Evolutionary conservation across 2,797 vertebrate species (phyloP).

Genomic region (Adelosebastes latens): DNA sequence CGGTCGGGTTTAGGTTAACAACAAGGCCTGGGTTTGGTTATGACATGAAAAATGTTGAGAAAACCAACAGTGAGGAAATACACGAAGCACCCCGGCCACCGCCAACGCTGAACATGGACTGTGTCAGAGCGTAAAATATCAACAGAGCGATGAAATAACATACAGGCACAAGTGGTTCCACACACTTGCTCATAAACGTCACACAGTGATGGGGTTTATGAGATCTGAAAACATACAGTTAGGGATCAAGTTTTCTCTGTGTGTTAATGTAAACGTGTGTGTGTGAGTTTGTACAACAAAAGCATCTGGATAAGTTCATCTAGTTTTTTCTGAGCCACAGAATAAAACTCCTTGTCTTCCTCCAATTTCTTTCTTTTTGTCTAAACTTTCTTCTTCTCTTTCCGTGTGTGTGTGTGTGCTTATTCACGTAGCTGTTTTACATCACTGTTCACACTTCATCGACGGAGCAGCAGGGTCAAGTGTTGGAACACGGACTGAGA

Average conservation of each 20-base stretch:
- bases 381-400: background rate
- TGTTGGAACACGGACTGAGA: conserved; percentile 38
- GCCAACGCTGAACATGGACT: conserved; percentile 43
- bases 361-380: background rate
- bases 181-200: conserved; percentile 60
- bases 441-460: conserved; percentile 68
- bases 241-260: conserved; percentile 42
- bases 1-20: conserved; percentile 56
- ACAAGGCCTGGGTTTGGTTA: conserved; percentile 59
- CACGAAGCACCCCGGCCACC: background rate
- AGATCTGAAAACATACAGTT: conserved; percentile 67
- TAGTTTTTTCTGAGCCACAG: conserved; percentile 2
- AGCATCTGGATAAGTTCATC: conserved; percentile 49
- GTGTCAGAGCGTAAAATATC: conserved; percentile 61
- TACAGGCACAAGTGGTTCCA: conserved; percentile 54
- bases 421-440: conserved; percentile 57
- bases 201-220: conserved; percentile 47
- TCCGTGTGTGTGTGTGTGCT: conserved; percentile 19
- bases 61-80: conserved; percentile 50
- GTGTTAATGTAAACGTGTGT: background rate
- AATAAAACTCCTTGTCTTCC: background rate
- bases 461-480: conserved; percentile 54
- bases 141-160: conserved; percentile 69
- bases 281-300: conserved; percentile 7
- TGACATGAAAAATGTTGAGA: conserved; percentile 44